phyloP scores from a whole-genome alignment of 2,888 invertebrate species.

The Cheilosia impressa region DNA sequence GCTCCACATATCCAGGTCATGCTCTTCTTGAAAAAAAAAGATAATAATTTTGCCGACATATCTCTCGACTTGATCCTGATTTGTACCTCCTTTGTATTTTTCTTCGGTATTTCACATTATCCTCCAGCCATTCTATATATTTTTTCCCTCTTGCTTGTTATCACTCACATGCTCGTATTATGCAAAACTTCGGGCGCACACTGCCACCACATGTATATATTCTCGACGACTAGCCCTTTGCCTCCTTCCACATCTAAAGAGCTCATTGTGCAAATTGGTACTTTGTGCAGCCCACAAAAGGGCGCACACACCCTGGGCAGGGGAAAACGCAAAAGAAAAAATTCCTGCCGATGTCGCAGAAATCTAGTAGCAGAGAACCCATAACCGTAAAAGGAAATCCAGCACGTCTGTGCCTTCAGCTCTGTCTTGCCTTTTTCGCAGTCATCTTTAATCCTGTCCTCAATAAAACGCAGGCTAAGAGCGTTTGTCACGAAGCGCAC shows the following conservation, averaged over 20 bases:
- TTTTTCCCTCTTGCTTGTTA: slow-evolving; percentile 1
- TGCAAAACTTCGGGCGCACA: slow-evolving; percentile 56
- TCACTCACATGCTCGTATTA: slow-evolving; percentile 37
- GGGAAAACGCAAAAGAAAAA: not conserved
- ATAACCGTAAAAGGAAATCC: slow-evolving; percentile 53
- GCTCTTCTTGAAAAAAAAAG: slow-evolving; percentile 11
- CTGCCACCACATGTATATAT: not conserved
- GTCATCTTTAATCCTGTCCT: slow-evolving; percentile 62
- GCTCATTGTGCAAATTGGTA: slow-evolving; percentile 75
- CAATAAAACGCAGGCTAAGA: slow-evolving; percentile 72
- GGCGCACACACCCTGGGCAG: slow-evolving; percentile 5
- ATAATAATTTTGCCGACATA: slow-evolving; percentile 58
- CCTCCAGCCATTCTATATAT: slow-evolving; percentile 24
- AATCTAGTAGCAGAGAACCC: slow-evolving; percentile 34
- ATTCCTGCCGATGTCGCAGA: slow-evolving; percentile 71
- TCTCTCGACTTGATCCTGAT: slow-evolving; percentile 73
- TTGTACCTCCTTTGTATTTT: slow-evolving; percentile 70
- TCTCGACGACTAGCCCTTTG: slow-evolving; percentile 3
- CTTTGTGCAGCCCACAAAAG: slow-evolving; percentile 69
- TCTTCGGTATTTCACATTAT: slow-evolving; percentile 52
- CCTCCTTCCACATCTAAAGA: slow-evolving; percentile 39
- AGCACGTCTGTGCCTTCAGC: slow-evolving; percentile 36
- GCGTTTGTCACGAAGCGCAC: slow-evolving; percentile 46
- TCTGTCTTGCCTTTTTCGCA: slow-evolving; percentile 43
- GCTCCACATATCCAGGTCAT: slow-evolving; percentile 12